A percentile compares a stretch with the other conserved stretches of the same genome.
Conservation (phyloP, 2,113 vertebrate species). For the Terrapene triunguis region DNA sequence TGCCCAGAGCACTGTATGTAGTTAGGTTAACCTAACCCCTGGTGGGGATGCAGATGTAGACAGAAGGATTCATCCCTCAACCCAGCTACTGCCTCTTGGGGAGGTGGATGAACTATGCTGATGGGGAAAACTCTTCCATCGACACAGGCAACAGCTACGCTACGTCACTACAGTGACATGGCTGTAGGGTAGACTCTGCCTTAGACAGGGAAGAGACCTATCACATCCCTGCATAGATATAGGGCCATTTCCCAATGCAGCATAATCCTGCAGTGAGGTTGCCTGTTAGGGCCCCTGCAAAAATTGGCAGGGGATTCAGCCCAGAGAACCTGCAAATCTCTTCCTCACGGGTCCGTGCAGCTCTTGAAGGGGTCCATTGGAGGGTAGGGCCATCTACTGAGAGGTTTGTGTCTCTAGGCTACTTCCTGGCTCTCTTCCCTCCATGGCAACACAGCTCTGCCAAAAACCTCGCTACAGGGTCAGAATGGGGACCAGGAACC, state of each 20-base stretch:
- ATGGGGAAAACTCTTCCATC: background rate
- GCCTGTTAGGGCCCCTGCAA: background rate
- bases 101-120: background rate
- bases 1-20: background rate
- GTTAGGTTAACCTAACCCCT: background rate
- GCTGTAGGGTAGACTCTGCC: background rate
- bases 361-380: background rate
- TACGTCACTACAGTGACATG: background rate
- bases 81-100: background rate
- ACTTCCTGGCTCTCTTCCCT: slow-evolving; percentile 55
- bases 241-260: background rate
- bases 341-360: background rate
- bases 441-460: slow-evolving; percentile 60
- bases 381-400: background rate
- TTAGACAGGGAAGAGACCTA: background rate
- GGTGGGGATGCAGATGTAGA: background rate
- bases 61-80: background rate
- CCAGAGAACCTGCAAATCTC: background rate
- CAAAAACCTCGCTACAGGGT: background rate
- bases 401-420: slow-evolving; percentile 17
- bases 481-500: background rate
- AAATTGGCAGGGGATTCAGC: background rate
- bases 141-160: background rate
- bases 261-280: background rate
- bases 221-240: background rate